A percentile compares a stretch with the other conserved stretches of the same genome.
These are phyloP conservation scores for Leptinotarsa peninsularis DNA, from an alignment of 2,888 invertebrate genomes.

Conservation along the genomic window DNA sequence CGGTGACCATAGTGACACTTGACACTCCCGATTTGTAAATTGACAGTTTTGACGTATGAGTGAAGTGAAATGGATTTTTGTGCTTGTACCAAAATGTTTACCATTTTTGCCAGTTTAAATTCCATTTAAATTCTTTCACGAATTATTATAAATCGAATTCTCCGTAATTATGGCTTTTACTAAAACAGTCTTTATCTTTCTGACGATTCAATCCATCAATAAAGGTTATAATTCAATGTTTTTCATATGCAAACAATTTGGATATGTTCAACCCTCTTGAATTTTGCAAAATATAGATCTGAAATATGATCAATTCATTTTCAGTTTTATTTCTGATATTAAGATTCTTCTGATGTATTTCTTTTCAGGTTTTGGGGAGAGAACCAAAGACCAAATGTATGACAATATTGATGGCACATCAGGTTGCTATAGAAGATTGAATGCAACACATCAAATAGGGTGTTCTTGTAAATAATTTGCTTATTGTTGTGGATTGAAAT, in stretches of 20 bases:
- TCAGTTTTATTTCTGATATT: neutral
- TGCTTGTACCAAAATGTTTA: too few relatives aligned
- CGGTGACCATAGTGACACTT: too few relatives aligned
- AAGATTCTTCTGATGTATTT: neutral
- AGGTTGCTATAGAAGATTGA: conserved; percentile 89
- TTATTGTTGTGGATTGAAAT: conserved; percentile 12
- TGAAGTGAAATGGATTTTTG: too few relatives aligned
- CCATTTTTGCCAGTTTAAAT: too few relatives aligned
- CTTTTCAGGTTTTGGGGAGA: conserved; percentile 68
- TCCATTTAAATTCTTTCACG: neutral
- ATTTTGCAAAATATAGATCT: too few relatives aligned
- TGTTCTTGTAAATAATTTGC: conserved; percentile 83
- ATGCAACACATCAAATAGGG: conserved; percentile 95
- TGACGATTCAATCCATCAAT: neutral
- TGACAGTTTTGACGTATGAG: too few relatives aligned
- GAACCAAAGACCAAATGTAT: conserved; percentile 86
- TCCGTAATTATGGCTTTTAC: neutral
- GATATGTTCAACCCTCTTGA: too few relatives aligned
- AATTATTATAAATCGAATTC: neutral
- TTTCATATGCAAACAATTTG: too few relatives aligned
- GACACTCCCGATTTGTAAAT: too few relatives aligned
- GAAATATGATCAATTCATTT: neutral
- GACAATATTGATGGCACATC: conserved; percentile 77
- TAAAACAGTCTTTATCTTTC: neutral
- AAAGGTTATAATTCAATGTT: too few relatives aligned